Evolutionary conservation across 1,140 invertebrate species (phyloP).

Genomic region (Centruroides sculpturatus): DNA sequence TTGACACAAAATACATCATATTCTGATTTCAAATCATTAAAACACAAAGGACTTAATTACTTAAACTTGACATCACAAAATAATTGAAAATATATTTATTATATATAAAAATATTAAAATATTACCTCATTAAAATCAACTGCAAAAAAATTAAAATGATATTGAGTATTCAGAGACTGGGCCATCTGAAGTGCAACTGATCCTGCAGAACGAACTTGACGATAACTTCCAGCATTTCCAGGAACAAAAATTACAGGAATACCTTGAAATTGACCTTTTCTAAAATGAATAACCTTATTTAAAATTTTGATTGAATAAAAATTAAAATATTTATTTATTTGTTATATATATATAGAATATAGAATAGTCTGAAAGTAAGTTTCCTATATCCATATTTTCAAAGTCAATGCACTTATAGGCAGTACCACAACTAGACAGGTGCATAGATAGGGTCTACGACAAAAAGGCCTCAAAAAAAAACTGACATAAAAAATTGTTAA

Average conservation of each 20-base stretch:
- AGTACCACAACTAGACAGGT: too few relatives aligned
- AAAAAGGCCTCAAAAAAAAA: too few relatives aligned
- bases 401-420: conserved; percentile 8
- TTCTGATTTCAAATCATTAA: too few relatives aligned
- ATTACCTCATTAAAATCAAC: conserved; percentile 56
- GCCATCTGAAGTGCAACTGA: conserved; percentile 73
- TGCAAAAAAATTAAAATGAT: conserved; percentile 79
- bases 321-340: neutral
- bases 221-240: conserved; percentile 80
- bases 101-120: conserved; percentile 1
- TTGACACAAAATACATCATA: too few relatives aligned
- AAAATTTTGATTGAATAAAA: conserved; percentile 4
- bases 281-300: conserved; percentile 7
- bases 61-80: neutral
- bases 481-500: too few relatives aligned
- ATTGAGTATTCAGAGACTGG: conserved; percentile 34
- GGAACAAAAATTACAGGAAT: conserved; percentile 85
- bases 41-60: too few relatives aligned
- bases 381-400: conserved; percentile 39
- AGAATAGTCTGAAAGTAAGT: too few relatives aligned
- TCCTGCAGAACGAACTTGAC: conserved; percentile 75
- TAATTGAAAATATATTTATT: neutral
- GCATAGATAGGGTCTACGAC: too few relatives aligned
- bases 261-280: conserved; percentile 51
- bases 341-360: too few relatives aligned